Conservation (phyloP, 2,888 invertebrate species). For the Xylophagus ater region DNA sequence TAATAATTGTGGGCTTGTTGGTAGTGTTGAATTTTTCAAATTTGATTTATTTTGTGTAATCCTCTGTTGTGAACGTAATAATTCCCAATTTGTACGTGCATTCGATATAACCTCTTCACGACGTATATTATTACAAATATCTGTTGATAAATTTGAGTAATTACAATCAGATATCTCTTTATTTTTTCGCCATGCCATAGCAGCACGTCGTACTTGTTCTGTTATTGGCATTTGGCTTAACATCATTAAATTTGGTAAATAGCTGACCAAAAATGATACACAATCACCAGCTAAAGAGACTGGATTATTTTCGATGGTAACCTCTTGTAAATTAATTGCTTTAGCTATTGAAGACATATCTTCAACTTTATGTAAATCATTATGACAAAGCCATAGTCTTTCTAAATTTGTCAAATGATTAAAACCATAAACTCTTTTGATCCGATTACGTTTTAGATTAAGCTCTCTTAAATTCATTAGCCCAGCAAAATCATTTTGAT, state of each 20-base stretch:
- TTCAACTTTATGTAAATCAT: constrained; percentile 58
- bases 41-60: constrained; percentile 6
- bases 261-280: constrained; percentile 69
- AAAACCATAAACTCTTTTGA: constrained; percentile 70
- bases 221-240: constrained; percentile 70
- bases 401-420: constrained; percentile 63
- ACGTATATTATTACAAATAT: constrained; percentile 45
- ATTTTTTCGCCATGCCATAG: constrained; percentile 67
- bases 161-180: constrained; percentile 57
- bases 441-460: constrained; percentile 76
- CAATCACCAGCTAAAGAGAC: constrained; percentile 71
- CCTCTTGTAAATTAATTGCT: constrained; percentile 64
- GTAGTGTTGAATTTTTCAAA: not conserved
- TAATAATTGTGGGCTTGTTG: not conserved
- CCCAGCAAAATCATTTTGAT: constrained; percentile 65
- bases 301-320: constrained; percentile 79
- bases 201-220: constrained; percentile 65
- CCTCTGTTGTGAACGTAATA: constrained; percentile 53
- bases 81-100: constrained; percentile 78
- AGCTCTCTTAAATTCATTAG: constrained; percentile 70
- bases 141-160: constrained; percentile 37
- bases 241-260: constrained; percentile 59
- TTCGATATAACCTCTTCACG: constrained; percentile 78
- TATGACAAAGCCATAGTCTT: constrained; percentile 41
- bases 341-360: constrained; percentile 75